Base-by-base conservation (phyloP, 1,140 invertebrate genomes). In the Lepidotrigona ventralis region DNA sequence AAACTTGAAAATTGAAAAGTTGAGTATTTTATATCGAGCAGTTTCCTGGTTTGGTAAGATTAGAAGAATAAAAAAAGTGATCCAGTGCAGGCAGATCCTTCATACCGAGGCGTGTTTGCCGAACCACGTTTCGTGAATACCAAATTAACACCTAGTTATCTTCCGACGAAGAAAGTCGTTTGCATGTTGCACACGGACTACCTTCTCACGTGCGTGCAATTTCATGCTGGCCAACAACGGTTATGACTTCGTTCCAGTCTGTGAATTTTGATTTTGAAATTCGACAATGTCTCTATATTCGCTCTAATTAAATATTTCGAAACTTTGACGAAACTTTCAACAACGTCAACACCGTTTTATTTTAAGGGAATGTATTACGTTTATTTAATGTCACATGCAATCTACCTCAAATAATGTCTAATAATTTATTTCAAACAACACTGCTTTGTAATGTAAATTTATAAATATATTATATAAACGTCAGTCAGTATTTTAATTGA, bases 101-200 rank as follows among this genome's bases (percentile, higher is more conserved):
- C 81, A 82, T 84, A 73, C 68, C 81, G 71, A 66, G 64, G 60
- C 51, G 58, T 83, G 33, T 29, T 26, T 60, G 60, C 8, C 51
- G 26, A 72, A 64, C 74, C 56, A 76, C 79, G 83, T 79, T 84
- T 85, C 66, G 79, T 88, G 86, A 89, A 90, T 90, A 88, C 84
- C 69, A 39, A 90, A 90, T 90, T 90, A 83, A 81, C 88, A 69
- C 86, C 77, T 81, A 81, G 86, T 85, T 89, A 81, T 85, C 86
- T 85, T 81, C 60, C 70, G 70, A 84, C 70, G 68, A 87, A 87
- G 64, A 80, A 46, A 87, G 85, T 81, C 77, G 81, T 87, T 86
- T 84, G 66, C 66, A 86, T 86, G 76, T 87, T 83, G 81, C 71
- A 63, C 86, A n/a, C 71, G 74, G 33, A 26, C 58, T 60, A 66